phyloP scores from a whole-genome alignment of 2,797 vertebrate species.

The Cottoperca gobio region DNA sequence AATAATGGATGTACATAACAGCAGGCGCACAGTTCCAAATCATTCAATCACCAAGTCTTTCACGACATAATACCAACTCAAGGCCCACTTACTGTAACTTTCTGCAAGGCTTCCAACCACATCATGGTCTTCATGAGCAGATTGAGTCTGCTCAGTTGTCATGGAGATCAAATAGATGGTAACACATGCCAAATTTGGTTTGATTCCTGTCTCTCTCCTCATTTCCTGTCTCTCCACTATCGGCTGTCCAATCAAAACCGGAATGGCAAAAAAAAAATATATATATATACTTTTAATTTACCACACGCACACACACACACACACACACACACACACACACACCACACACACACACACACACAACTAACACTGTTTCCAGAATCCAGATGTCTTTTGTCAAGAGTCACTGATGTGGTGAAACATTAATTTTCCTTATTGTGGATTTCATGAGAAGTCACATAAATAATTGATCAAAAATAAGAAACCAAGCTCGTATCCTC shows the following conservation, averaged over 20 bases:
- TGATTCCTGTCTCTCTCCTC: neutral
- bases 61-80: neutral
- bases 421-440: conserved; percentile 22
- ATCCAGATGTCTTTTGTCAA: neutral
- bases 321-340: neutral
- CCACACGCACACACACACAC: neutral
- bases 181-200: neutral
- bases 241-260: neutral
- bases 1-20: too few species aligned
- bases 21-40: too few species aligned
- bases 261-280: too few species aligned
- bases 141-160: neutral
- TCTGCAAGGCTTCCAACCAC: neutral
- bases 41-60: too few species aligned
- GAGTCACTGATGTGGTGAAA: conserved; percentile 11
- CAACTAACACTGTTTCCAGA: neutral
- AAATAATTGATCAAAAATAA: conserved; percentile 54
- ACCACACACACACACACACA: neutral
- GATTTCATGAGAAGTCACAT: conserved; percentile 32
- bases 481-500: conserved; percentile 8
- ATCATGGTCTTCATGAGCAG: neutral
- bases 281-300: neutral
- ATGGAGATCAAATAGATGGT: neutral
- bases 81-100: neutral
- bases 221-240: neutral